A percentile compares a stretch with the other conserved stretches of the same genome.
phyloP scores from a whole-genome alignment of 2,113 vertebrate species.

The Lycaon pictus region DNA sequence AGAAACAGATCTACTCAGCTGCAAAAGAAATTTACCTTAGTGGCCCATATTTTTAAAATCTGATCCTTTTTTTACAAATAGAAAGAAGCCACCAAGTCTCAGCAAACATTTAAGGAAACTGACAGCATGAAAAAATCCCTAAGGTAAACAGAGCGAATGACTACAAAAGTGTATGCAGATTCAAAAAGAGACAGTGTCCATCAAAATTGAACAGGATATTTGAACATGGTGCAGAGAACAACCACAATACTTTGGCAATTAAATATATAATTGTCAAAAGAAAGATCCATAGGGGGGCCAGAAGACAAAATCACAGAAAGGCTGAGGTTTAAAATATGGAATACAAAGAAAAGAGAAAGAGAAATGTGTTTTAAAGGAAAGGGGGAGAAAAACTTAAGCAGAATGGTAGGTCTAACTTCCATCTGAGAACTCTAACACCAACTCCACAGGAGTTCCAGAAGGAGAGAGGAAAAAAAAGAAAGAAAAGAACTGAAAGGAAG shows the following conservation, averaged over 20 bases:
- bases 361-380: not conserved
- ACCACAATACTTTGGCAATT: not conserved
- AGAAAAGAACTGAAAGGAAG: not conserved
- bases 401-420: not conserved
- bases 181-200: not conserved
- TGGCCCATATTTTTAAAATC: not conserved
- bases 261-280: not conserved
- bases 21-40: not conserved
- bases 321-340: not conserved
- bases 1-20: not conserved
- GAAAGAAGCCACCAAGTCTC: not conserved
- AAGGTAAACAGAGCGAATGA: not conserved
- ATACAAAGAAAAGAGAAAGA: not conserved
- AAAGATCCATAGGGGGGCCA: not conserved
- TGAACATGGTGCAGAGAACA: not conserved
- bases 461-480: not conserved
- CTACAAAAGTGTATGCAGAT: not conserved
- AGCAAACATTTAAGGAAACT: not conserved
- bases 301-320: conserved; percentile 39
- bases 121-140: not conserved
- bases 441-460: not conserved
- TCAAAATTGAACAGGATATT: not conserved
- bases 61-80: conserved; percentile 31
- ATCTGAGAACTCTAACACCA: not conserved
- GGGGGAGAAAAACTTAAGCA: not conserved